Evolutionary conservation across 2,888 invertebrate genomes (phyloP), one percentile per base, ranked within the genome.

Genomic region (Synergus japonicus): DNA sequence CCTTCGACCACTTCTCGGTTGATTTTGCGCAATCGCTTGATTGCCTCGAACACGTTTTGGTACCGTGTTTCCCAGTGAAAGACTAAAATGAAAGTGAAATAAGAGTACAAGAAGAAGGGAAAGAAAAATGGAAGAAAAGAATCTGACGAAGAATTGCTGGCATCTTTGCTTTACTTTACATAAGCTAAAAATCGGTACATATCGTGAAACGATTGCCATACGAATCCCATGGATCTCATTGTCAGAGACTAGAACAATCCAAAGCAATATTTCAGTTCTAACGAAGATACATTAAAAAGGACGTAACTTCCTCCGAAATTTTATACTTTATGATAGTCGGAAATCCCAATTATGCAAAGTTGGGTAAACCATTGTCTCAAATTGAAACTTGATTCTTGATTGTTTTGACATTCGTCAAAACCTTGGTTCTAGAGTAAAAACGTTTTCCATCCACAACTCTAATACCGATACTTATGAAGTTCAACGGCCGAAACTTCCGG

Each of bases 401-500:
- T 29, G 73, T 73, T 73, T 73, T 73, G 37, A 37, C 49, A 73
- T 49, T 73, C 29, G 7, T 9, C 29, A 54, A 73, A 54, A 37
- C 49, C 15, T 22, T 69, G n/a, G 10, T 43, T 22, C n/a, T 54
- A 37, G n/a, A n/a, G 29, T 49, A 73, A 73, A 49, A 37, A 54
- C 49, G n/a, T 73, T 73, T 13, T 54, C 54, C 29, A 37, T 29
- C 10, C 5, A 22, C 66, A 22, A 29, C 54, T 73, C 13, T 37
- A 73, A 49, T 73, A 54, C 37, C 9, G 37, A 73, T 49, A 54
- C 73, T 73, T 73, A 73, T 54, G 54, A 73, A 54, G 73, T 73
- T 73, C 73, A 73, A 73, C 73, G n/a, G 73, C 73, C 49, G 49
- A 29, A 73, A 73, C 54, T 73, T 73, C 73, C 73, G 54, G 49